Conservation (phyloP, 2,797 vertebrate genomes). For the Peromyscus eremicus region DNA sequence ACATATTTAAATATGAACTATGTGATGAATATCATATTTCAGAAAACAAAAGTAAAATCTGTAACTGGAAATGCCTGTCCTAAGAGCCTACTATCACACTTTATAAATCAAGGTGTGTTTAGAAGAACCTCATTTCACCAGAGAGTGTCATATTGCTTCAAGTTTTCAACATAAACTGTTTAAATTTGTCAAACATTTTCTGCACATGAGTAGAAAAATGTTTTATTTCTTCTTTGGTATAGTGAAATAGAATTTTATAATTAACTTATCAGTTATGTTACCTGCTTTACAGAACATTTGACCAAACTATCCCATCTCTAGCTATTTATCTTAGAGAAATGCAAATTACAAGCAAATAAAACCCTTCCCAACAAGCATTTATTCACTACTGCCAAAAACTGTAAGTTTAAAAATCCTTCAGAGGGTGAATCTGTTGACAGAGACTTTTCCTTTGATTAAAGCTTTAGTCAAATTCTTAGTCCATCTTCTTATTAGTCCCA, state of each 20-base stretch:
- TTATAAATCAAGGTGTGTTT: not conserved
- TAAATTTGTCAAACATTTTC: not conserved
- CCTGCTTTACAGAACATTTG: not conserved
- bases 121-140: not conserved
- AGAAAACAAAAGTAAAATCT: slow-evolving; percentile 45
- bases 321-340: not conserved
- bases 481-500: not conserved
- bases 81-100: not conserved
- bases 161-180: not conserved
- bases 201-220: not conserved
- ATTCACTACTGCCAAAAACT: not conserved
- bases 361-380: not conserved
- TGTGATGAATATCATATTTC: slow-evolving; percentile 24
- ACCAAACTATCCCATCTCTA: not conserved
- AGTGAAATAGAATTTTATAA: not conserved
- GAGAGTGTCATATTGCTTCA: not conserved
- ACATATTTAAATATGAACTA: slow-evolving; percentile 61
- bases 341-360: not conserved
- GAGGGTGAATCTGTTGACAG: not conserved
- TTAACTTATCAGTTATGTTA: not conserved
- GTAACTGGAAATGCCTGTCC: slow-evolving; percentile 2
- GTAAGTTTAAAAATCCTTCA: not conserved
- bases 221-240: not conserved
- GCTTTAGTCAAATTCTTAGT: not conserved
- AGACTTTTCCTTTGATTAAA: not conserved